Base-by-base conservation (phyloP, 2,113 vertebrate genomes). In the Antennarius striatus region DNA sequence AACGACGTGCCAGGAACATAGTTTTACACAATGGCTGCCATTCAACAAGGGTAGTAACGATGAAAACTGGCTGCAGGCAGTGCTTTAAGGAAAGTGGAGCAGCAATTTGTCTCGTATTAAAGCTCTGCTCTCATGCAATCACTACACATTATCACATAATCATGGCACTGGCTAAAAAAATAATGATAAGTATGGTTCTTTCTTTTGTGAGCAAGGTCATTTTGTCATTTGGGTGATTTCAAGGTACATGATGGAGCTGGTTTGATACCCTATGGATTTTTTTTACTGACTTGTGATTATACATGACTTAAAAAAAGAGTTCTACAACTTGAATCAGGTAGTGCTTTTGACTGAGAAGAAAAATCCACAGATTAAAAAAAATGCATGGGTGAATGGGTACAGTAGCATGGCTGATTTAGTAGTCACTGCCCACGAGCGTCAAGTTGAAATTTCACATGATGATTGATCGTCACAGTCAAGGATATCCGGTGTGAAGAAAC, bases 21-120 rank as follows among this genome's bases (percentile, higher is more conserved):
- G 71, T 17, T 13, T 40, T 67, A 55, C 67, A 79, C 71, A 80
- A 89, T 79, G 74, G 54, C 58, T 70, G 73, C 66, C 39, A 65
- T 7, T 5, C 45, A 61, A 5, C 45, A 61, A 5, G 10, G 53
- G 64, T 11, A 47, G 49, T 50, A 3, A 49, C 65, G 66, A 71
- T 42, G 53, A 55, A 73, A 75, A 86, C 39, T 64, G 45, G 66
- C 77, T 68, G 29, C 36, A 32, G 73, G 80, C 65, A 71, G 56
- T 15, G 73, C 82, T 83, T 71, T 28, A 67, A 73, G 32, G 56
- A n/a, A 63, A 60, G 32, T 10, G 1, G 45, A 57, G 65, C 59
- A 13, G n/a, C 56, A 54, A 49, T 57, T 72, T 61, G 12, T 58
- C 68, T 10, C 59, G 61, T 64, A 40, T 56, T 45, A 63, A 56